Percentiles rank a stretch among this genome's conserved stretches.
Evolutionary conservation across 92 coral and sea anemone genomes (phyloP).

Genomic region (Palythoa grandiflora): DNA sequence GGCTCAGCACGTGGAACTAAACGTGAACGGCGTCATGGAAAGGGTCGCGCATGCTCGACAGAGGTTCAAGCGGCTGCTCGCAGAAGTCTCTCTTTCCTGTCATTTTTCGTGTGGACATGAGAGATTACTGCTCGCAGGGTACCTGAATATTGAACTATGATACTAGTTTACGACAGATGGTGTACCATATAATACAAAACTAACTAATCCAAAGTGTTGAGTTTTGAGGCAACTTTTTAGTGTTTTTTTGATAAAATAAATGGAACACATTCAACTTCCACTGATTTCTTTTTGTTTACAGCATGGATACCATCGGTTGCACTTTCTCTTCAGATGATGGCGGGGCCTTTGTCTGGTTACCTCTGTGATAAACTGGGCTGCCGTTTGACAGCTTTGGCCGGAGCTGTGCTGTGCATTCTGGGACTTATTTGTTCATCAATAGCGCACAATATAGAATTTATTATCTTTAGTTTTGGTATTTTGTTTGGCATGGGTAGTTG

Average conservation of each 20-base stretch:
- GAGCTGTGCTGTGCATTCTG: constrained; percentile 31
- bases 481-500: constrained; percentile 32
- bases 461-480: constrained; percentile 38
- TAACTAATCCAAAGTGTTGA: too few relatives aligned
- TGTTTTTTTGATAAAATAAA: background rate
- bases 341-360: constrained; percentile 41
- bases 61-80: too few relatives aligned
- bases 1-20: too few relatives aligned
- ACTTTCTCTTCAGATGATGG: constrained; percentile 38
- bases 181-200: too few relatives aligned
- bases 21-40: too few relatives aligned
- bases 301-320: constrained; percentile 45
- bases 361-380: constrained; percentile 35
- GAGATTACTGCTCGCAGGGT: too few relatives aligned
- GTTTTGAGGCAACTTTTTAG: background rate
- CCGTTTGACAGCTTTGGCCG: constrained; percentile 31
- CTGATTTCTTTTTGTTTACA: constrained; percentile 1
- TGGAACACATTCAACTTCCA: background rate
- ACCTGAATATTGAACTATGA: too few relatives aligned
- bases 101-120: too few relatives aligned
- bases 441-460: constrained; percentile 13
- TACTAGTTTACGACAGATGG: too few relatives aligned
- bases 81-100: too few relatives aligned
- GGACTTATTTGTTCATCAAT: constrained; percentile 32
- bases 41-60: too few relatives aligned